Evolutionary conservation across 2,113 vertebrate genomes (phyloP).

Genomic region (Peromyscus polionotus): DNA sequence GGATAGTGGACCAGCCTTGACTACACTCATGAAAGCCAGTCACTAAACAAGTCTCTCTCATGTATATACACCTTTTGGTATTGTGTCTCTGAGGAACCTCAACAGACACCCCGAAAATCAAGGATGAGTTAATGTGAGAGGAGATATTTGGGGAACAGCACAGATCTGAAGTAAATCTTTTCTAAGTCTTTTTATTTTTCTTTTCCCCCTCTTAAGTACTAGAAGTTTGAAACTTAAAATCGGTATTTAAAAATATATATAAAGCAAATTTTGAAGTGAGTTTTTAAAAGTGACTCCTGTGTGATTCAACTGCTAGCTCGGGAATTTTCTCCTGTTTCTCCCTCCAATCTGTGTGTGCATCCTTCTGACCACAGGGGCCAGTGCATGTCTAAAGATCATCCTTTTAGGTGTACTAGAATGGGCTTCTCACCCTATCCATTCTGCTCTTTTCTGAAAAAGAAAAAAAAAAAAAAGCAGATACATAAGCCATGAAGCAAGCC

Average conservation of each 20-base stretch:
- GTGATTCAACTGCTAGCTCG: no score
- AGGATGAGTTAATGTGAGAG: background rate
- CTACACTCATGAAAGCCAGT: background rate
- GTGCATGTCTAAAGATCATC: background rate
- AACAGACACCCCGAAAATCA: background rate
- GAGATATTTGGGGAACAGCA: accelerated
- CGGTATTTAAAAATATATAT: background rate
- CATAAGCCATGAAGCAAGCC: accelerated
- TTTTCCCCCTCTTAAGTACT: background rate
- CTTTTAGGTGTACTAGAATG: background rate
- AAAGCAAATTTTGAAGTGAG: background rate
- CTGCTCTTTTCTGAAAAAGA: background rate
- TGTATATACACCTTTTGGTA: accelerated
- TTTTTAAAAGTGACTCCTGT: background rate
- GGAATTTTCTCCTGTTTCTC: background rate
- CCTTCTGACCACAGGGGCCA: background rate
- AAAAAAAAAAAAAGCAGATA: background rate
- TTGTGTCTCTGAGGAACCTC: background rate
- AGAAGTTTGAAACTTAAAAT: background rate
- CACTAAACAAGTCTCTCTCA: background rate
- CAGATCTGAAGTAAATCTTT: background rate
- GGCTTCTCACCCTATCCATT: background rate
- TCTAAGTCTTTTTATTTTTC: background rate
- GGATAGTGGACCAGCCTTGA: no score
- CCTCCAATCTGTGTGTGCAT: background rate